Conservation (phyloP, 2,888 invertebrate genomes). For the Erebia aethiops region DNA sequence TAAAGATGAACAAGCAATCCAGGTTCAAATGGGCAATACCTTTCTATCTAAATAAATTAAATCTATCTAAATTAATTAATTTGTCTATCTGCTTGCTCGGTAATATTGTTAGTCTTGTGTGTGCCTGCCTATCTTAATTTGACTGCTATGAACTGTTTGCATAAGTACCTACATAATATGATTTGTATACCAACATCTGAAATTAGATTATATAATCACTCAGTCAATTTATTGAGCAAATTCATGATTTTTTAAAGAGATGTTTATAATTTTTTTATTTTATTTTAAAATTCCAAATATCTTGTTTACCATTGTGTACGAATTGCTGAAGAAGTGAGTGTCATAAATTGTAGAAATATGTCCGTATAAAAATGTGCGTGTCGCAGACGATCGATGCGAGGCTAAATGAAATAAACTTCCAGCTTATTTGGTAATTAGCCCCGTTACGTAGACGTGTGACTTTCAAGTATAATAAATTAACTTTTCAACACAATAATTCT, state of each 20-base stretch:
- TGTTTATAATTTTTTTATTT: no score
- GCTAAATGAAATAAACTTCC: constrained; percentile 29
- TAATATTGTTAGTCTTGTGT: neutral
- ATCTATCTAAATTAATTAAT: no score
- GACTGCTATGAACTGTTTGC: neutral
- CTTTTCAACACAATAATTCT: neutral
- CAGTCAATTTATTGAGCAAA: no score
- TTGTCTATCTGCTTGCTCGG: neutral
- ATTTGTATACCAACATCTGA: no score
- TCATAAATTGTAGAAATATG: constrained; percentile 1
- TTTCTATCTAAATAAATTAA: no score
- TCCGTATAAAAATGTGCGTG: constrained; percentile 31
- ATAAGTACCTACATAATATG: neutral
- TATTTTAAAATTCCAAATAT: no score
- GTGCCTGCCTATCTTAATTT: neutral
- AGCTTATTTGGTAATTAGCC: constrained; percentile 30
- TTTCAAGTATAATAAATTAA: constrained; percentile 7
- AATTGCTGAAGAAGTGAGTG: neutral
- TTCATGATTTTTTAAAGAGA: no score
- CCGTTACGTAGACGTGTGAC: constrained; percentile 27
- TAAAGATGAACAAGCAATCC: no score
- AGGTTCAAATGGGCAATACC: no score
- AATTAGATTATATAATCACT: no score
- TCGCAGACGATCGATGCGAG: constrained; percentile 28
- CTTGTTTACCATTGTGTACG: neutral